These are phyloP conservation scores for Stenchaetothrips biformis DNA, from an alignment of 2,888 invertebrate genomes.

Conservation along the genomic window DNA sequence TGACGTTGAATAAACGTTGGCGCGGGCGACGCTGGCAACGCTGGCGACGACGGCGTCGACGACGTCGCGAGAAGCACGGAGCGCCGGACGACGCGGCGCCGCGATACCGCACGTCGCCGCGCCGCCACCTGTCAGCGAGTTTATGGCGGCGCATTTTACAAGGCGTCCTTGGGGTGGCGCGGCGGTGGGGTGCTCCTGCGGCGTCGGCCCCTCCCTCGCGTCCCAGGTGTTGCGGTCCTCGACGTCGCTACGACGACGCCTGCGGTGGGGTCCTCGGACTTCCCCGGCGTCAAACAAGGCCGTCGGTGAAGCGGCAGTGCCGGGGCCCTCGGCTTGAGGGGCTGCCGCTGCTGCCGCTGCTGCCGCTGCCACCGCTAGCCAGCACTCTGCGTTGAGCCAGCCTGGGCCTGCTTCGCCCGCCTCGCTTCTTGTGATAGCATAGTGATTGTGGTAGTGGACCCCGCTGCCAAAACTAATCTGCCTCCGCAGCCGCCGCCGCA, in stretches of 20 bases:
- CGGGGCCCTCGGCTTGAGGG: background rate
- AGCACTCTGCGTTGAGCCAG: background rate
- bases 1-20: constrained; percentile 23
- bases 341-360: background rate
- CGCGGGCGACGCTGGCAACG: background rate
- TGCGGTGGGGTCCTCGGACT: no score
- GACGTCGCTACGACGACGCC: no score
- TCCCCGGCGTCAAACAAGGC: background rate
- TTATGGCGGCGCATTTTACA: background rate
- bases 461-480: constrained; percentile 24
- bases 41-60: background rate
- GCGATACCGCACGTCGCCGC: background rate
- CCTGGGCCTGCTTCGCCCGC: background rate
- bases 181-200: background rate
- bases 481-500: background rate
- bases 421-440: constrained; percentile 23
- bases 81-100: background rate
- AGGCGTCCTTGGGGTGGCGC: background rate
- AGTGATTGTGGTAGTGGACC: constrained; percentile 22
- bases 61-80: background rate
- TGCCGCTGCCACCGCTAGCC: background rate
- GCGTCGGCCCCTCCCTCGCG: background rate
- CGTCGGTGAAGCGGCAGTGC: background rate
- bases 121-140: background rate
- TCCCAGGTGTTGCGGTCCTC: no score